These are phyloP conservation scores for Phyllotreta striolata DNA, from an alignment of 2,888 invertebrate species.

Conservation along the genomic window DNA sequence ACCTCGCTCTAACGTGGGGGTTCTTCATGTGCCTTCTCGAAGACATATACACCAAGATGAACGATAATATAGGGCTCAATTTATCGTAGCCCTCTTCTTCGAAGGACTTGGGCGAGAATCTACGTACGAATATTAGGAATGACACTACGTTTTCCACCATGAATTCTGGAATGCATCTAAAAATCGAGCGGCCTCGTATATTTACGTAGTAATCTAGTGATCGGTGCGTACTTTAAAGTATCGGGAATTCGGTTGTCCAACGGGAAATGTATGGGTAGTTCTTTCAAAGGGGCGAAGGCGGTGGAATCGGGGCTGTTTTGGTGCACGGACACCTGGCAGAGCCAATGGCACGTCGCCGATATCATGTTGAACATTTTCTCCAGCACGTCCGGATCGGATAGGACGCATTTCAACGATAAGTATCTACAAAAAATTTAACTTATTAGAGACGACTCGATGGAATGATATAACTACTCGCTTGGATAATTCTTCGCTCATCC, in stretches of 20 bases:
- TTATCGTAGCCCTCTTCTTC: constrained; percentile 73
- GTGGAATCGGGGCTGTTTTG: constrained; percentile 54
- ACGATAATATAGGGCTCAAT: constrained; percentile 74
- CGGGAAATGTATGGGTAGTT: constrained; percentile 69
- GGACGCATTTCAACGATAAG: constrained; percentile 75
- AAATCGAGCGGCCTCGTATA: constrained; percentile 35
- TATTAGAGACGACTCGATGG: not conserved
- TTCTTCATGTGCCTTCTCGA: constrained; percentile 78
- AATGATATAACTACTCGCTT: constrained; percentile 61
- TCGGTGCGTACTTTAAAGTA: constrained; percentile 68
- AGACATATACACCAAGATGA: constrained; percentile 90
- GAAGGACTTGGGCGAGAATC: constrained; percentile 69
- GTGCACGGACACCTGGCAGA: constrained; percentile 80
- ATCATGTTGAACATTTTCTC: constrained; percentile 77
- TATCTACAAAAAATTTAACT: constrained; percentile 64
- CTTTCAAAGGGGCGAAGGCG: constrained; percentile 69
- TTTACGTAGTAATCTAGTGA: not conserved
- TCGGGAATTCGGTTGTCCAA: constrained; percentile 71
- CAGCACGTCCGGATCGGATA: constrained; percentile 79
- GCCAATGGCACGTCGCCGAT: constrained; percentile 84
- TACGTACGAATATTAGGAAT: constrained; percentile 78
- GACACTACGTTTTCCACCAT: constrained; percentile 87
- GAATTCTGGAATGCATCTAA: constrained; percentile 88
- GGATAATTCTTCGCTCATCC: constrained; percentile 70
- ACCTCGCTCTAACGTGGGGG: constrained; percentile 89